A percentile compares a stretch with the other conserved stretches of the same genome.
These are phyloP conservation scores for Pterostichus madidus DNA, from an alignment of 2,888 invertebrate species.

Conservation along the genomic window DNA sequence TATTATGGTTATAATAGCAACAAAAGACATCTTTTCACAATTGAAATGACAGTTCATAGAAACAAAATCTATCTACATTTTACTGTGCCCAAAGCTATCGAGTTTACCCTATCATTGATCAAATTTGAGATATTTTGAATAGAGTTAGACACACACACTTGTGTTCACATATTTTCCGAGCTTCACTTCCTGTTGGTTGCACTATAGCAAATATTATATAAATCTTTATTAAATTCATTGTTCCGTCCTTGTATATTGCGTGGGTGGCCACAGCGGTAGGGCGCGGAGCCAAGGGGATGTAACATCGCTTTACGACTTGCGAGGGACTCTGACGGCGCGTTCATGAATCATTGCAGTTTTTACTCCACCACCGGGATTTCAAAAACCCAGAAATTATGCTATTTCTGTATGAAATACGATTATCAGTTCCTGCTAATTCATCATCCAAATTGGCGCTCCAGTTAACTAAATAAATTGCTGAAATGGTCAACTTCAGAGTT, in stretches of 20 bases:
- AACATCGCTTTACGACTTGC: slow-evolving; percentile 52
- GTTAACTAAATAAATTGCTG: slow-evolving; percentile 61
- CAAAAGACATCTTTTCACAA: too few relatives aligned
- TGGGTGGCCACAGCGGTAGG: neutral
- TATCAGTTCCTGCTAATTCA: slow-evolving; percentile 62
- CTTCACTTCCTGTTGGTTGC: too few relatives aligned
- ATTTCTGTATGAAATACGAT: slow-evolving; percentile 63
- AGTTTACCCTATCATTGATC: too few relatives aligned
- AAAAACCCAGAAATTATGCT: slow-evolving; percentile 63
- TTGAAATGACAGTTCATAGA: too few relatives aligned
- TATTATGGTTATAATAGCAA: too few relatives aligned
- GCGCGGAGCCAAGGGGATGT: neutral
- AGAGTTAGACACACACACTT: too few relatives aligned
- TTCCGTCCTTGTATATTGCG: neutral
- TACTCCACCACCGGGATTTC: slow-evolving; percentile 60
- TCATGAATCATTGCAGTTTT: slow-evolving; percentile 65
- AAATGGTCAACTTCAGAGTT: slow-evolving; percentile 9
- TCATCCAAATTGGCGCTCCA: slow-evolving; percentile 58
- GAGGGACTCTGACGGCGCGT: slow-evolving; percentile 43
- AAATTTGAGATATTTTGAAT: too few relatives aligned
- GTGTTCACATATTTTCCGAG: too few relatives aligned
- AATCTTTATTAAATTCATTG: slow-evolving; percentile 7
- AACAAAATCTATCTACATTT: too few relatives aligned
- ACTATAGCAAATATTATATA: too few relatives aligned
- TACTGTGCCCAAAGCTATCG: too few relatives aligned